Conservation (phyloP, 1,140 invertebrate species). For the Zophobas morio region DNA sequence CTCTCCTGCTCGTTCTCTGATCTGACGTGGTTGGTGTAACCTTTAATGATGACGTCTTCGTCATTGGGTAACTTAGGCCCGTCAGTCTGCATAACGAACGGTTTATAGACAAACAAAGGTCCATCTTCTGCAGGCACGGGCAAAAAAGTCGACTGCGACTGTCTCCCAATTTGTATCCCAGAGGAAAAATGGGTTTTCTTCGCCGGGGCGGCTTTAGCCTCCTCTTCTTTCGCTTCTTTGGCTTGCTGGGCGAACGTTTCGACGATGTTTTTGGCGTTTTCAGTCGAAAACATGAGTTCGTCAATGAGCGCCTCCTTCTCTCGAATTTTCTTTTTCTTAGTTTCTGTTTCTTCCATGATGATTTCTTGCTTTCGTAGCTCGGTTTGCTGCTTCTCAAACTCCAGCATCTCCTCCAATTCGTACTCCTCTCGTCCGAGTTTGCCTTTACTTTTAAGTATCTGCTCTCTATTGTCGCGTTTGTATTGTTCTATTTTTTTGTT, state of each 20-base stretch:
- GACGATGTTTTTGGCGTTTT: slow-evolving; percentile 89
- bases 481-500: slow-evolving; percentile 95
- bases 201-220: slow-evolving; percentile 61
- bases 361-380: slow-evolving; percentile 77
- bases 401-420: slow-evolving; percentile 90
- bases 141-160: slow-evolving; percentile 71
- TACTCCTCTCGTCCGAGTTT: slow-evolving; percentile 81
- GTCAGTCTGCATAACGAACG: slow-evolving; percentile 73
- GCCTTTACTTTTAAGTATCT: slow-evolving; percentile 90
- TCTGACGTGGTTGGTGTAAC: slow-evolving; percentile 85
- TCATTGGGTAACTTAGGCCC: slow-evolving; percentile 82
- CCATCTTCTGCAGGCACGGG: slow-evolving; percentile 83
- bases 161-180: slow-evolving; percentile 82
- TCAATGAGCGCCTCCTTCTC: slow-evolving; percentile 94
- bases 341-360: slow-evolving; percentile 77
- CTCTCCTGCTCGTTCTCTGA: slow-evolving; percentile 80
- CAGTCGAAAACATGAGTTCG: slow-evolving; percentile 93
- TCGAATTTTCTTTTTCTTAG: slow-evolving; percentile 86
- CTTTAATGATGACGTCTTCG: slow-evolving; percentile 76
- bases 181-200: slow-evolving; percentile 83
- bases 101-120: slow-evolving; percentile 80
- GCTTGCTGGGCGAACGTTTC: slow-evolving; percentile 84
- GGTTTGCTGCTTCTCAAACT: slow-evolving; percentile 84
- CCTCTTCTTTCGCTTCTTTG: slow-evolving; percentile 73
- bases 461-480: slow-evolving; percentile 93